Conservation (phyloP, 2,797 vertebrate genomes). For the Urocyon cinereoargenteus region DNA sequence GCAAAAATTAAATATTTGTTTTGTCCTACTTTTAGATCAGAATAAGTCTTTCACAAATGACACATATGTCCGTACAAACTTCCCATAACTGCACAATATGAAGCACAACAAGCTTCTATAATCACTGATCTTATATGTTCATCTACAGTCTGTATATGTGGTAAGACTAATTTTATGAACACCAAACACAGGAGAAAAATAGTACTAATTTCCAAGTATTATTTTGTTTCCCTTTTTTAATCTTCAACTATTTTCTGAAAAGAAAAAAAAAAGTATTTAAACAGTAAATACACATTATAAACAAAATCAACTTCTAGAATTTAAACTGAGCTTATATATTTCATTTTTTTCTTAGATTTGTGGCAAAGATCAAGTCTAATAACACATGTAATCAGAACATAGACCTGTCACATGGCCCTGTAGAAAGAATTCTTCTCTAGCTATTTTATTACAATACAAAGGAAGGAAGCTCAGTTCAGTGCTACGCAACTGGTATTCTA, state of each 20-base stretch:
- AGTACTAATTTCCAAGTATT: not conserved
- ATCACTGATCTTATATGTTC: not conserved
- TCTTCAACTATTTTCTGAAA: not conserved
- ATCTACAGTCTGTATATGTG: not conserved
- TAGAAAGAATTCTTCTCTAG: not conserved
- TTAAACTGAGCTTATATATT: not conserved
- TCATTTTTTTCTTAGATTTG: not conserved
- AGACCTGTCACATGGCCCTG: not conserved
- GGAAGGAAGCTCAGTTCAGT: not conserved
- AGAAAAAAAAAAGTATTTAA: not conserved
- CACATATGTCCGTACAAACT: not conserved
- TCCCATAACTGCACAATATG: not conserved
- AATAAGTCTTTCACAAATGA: not conserved
- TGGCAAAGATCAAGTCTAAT: not conserved
- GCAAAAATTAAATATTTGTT: not conserved
- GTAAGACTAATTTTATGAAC: not conserved
- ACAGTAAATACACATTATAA: not conserved
- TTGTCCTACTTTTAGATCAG: not conserved
- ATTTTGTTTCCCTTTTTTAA: not conserved
- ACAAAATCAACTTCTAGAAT: not conserved
- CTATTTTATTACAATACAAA: not conserved
- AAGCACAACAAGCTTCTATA: not conserved
- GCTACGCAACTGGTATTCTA: not conserved
- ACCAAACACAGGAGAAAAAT: not conserved
- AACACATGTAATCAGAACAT: not conserved